phyloP scores from a whole-genome alignment of 2,797 vertebrate species.

The Myiothlypis coronata region DNA sequence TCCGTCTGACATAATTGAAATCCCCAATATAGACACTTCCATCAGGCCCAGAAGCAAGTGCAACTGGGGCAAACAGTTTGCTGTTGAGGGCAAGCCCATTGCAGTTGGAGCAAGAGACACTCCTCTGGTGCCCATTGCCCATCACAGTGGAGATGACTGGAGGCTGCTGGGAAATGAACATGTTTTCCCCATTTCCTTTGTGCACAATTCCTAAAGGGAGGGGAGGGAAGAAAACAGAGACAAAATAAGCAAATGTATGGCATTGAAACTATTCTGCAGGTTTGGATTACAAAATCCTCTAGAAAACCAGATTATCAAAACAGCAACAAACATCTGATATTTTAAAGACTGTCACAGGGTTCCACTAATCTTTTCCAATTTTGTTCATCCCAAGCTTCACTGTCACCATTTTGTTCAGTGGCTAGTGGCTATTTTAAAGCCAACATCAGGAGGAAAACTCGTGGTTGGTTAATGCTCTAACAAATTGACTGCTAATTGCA shows the following conservation, averaged over 20 bases:
- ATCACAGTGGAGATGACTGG: conserved; percentile 90
- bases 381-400: background rate
- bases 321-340: background rate
- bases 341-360: background rate
- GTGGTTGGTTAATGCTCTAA: conserved; percentile 50
- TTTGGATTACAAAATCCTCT: background rate
- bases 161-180: conserved; percentile 95
- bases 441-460: conserved; percentile 30
- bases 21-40: conserved; percentile 93
- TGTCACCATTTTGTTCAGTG: background rate
- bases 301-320: background rate
- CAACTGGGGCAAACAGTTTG: conserved; percentile 95
- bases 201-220: conserved; percentile 86
- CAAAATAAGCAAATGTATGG: background rate
- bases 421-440: conserved; percentile 50
- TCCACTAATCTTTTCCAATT: background rate
- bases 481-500: conserved; percentile 65
- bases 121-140: conserved; percentile 94
- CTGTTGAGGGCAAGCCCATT: conserved; percentile 85
- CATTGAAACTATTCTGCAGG: background rate
- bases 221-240: background rate
- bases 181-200: conserved; percentile 95
- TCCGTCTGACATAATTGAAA: conserved; percentile 93
- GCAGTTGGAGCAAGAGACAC: conserved; percentile 90
- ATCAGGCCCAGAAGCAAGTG: conserved; percentile 90